Percentiles rank a stretch among this genome's conserved stretches.
Evolutionary conservation across 2,888 invertebrate genomes (phyloP).

Genomic region (Melanchra persicariae): DNA sequence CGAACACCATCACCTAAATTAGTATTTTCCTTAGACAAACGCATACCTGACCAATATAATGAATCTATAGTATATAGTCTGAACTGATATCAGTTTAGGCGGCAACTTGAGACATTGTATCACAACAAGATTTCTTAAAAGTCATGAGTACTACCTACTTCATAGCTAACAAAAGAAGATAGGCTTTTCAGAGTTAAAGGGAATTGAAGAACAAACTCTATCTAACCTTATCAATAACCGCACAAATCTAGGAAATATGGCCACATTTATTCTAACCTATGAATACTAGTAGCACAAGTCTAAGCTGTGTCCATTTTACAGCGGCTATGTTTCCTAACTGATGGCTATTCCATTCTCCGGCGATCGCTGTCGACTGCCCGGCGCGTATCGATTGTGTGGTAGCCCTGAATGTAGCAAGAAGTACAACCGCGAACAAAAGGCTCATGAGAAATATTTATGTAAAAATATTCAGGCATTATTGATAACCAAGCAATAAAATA

Average conservation of each 20-base stretch:
- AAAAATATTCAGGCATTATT: slow-evolving; percentile 24
- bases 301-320: slow-evolving; percentile 33
- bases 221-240: not conserved
- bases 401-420: slow-evolving; percentile 29
- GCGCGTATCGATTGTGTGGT: slow-evolving; percentile 35
- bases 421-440: slow-evolving; percentile 13
- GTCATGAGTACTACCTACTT: not conserved
- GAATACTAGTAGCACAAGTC: not conserved
- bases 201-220: not conserved
- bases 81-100: not conserved
- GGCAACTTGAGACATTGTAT: not conserved
- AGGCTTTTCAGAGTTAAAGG: not conserved
- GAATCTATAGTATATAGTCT: not conserved
- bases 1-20: not conserved
- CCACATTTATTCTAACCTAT: slow-evolving; percentile 3
- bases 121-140: not conserved
- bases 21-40: not conserved
- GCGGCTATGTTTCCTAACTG: slow-evolving; percentile 18
- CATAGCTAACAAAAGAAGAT: not conserved
- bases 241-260: slow-evolving; percentile 3
- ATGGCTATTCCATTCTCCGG: slow-evolving; percentile 39
- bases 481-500: not conserved
- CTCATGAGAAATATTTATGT: not conserved
- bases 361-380: slow-evolving; percentile 42
- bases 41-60: too few species aligned